Base-by-base conservation (phyloP, 2,113 vertebrate genomes). In the Ciconia stormi region DNA sequence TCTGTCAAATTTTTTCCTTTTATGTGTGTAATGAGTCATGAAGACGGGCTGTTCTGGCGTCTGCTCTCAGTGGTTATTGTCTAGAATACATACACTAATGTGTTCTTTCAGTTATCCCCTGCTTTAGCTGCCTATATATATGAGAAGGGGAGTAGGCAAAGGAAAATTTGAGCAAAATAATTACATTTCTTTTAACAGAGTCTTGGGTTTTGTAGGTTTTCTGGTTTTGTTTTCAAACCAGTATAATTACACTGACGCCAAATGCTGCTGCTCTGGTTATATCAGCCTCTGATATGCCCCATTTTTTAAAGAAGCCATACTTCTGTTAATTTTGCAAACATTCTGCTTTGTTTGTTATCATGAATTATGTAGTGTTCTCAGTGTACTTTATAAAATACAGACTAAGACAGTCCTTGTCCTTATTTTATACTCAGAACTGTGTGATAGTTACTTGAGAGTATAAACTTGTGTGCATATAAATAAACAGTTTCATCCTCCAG, bases 131-230 rank as follows among this genome's bases (percentile, higher is more conserved):
- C 56, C 49, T 88, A 38, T 82, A 50, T 90, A 40, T 50, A 72
- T 80, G 53, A 94, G 87, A 21, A n/a, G 47, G 25, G 9, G 72
- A 78, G 63, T 90, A 87, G 81, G 49, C 29, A 8, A 82, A 92
- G 88, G 85, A 96, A 96, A 95, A 66, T n/a, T 66, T 94, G 91
- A 97, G 66, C 84, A 94, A 89, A 94, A n/a, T 95, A 92, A 65
- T 93, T 77, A 67, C 6, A 4, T 93, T 94, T 87, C 70, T 93
- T 67, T 74, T 89, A 82, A 46, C 22, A 63, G 46, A 77, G 16
- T 53, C 62, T 49, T 79, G 50, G 32, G 74, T 8, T 92, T 87
- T 69, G 47, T 56, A 79, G n/a, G 8, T 23, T 82, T 83, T 84
- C 55, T 5, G 1, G 47, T 5, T 91, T 89, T 91, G 47, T 74